These are phyloP conservation scores for Beroe forskalii DNA, from an alignment of 37 sponge, comb jelly and placozoan genomes.

Conservation along the genomic window DNA sequence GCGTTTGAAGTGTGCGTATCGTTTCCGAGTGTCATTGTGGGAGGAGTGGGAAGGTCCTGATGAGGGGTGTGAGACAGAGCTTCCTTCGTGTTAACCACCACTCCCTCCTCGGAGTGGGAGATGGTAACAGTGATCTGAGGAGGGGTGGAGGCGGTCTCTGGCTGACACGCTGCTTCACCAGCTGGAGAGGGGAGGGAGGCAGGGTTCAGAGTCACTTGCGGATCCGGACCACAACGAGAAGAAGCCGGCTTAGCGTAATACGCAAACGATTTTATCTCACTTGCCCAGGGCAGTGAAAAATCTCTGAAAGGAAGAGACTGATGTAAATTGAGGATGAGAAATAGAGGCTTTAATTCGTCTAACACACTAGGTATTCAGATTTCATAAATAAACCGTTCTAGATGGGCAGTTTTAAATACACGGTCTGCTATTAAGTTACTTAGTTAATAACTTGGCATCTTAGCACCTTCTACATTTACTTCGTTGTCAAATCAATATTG, in stretches of 20 bases:
- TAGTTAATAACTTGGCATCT: too few relatives aligned
- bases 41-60: background rate
- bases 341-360: background rate
- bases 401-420: too few relatives aligned
- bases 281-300: constrained; percentile 26
- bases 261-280: constrained; percentile 32
- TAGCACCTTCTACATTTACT: too few relatives aligned
- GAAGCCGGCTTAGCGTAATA: constrained; percentile 31
- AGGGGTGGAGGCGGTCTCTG: background rate
- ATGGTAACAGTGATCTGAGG: background rate
- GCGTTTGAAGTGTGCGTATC: background rate
- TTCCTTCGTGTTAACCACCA: background rate
- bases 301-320: background rate
- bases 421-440: too few relatives aligned
- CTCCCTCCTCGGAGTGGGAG: background rate
- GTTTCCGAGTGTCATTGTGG: background rate
- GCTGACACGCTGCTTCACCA: background rate
- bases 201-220: background rate
- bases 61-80: background rate
- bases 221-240: background rate
- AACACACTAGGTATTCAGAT: too few relatives aligned
- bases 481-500: too few relatives aligned
- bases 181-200: background rate
- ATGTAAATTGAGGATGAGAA: background rate
- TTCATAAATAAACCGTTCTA: too few relatives aligned